Base-by-base conservation (phyloP, 1,140 invertebrate genomes). In the Ylistrum balloti region DNA sequence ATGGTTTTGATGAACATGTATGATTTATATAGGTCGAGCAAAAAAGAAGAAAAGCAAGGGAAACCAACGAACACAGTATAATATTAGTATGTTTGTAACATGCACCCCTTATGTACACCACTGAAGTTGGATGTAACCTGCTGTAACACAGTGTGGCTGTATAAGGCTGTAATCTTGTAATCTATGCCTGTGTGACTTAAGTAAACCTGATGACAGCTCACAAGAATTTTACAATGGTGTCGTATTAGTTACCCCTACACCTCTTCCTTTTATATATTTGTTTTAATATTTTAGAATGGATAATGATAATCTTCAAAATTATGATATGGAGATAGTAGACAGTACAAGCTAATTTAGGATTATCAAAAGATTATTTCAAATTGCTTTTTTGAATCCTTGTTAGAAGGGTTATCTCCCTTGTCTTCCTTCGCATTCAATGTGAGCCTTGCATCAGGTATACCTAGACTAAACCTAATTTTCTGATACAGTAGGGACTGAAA, bases 11-110 rank as follows among this genome's bases (percentile, higher is more conserved):
- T 74, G n/a, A 28, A 74, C 56, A 28, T 74, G n/a, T 74, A 74
- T 74, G 56, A 74, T 86, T 87, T 86, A 74, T 90, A 87, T 92
- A 90, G 89, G 88, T 88, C 89, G 88, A 90, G 90, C 90, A 38
- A 91, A 88, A 89, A 89, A 87, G 88, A 91, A 86, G 45, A 88
- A 91, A 86, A 88, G 90, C 87, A 91, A 88, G 89, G 41, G 86
- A 34, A 89, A 86, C 35, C 88, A 89, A 41, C 85, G 85, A 85
- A 86, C 33, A 34, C 86, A 86, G 88, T 88, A 85, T 86, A 87
- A 41, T 22, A 33, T 89, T 32, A 89, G 90, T 91, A 91, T 88
- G 90, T 91, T 90, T 91, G 88, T 86, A 33, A 86, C 34, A 38
- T 13, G 41, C 41, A 17, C 17, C 15, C 33, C 7, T 86, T 5